Conservation (phyloP, 2,797 vertebrate species). For the Hydrolagus colliei region DNA sequence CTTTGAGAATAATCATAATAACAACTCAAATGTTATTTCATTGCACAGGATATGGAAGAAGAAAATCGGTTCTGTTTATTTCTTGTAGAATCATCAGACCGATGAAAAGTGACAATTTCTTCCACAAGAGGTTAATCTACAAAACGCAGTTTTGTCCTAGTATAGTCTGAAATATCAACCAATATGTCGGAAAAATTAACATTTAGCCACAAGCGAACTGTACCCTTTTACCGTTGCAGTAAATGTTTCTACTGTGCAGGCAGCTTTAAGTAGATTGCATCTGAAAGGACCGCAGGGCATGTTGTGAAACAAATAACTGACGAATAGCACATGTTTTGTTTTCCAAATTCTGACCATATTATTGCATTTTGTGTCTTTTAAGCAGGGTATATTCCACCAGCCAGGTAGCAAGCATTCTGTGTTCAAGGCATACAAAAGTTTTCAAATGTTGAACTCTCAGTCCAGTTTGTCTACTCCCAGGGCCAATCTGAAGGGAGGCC, state of each 20-base stretch:
- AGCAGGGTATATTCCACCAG: no score
- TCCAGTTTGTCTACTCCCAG: no score
- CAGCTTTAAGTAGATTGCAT: background rate
- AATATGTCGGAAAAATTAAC: background rate
- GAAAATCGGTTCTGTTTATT: background rate
- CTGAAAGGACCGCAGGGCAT: background rate
- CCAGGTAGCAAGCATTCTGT: no score
- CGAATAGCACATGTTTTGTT: background rate
- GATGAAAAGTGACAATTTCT: background rate
- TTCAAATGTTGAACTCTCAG: no score
- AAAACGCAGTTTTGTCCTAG: background rate
- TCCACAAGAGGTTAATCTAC: background rate
- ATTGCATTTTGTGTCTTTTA: background rate
- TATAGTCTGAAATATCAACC: background rate
- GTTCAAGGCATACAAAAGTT: no score
- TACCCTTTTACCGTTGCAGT: background rate
- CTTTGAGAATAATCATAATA: background rate
- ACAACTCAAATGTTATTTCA: no score
- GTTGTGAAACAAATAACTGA: background rate
- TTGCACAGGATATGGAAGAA: no score
- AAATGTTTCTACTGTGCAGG: background rate
- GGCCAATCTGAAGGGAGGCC: no score
- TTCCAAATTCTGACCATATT: background rate
- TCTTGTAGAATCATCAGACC: no score
- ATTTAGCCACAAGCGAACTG: background rate